Base-by-base conservation (phyloP, 2,888 invertebrate genomes). In the Branchellion lobata region DNA sequence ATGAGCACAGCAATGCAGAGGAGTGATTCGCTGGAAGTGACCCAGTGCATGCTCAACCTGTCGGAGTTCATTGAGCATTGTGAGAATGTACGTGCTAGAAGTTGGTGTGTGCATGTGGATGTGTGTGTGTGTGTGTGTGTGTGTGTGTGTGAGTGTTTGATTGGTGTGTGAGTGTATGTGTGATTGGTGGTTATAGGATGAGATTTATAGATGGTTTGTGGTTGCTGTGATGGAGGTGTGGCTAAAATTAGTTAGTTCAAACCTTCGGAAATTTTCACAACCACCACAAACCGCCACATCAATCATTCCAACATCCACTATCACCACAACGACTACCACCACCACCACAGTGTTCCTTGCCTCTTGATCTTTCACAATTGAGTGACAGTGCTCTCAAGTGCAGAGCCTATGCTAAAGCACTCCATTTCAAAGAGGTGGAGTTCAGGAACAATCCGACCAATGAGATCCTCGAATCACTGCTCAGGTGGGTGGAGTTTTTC, bases 61-160 rank as follows among this genome's bases (percentile, higher is more conserved):
- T 97, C 97, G 0, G 99, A 99, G 88, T 99, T 99, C 85, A 97
- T 99, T 96, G 99, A 99, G 85, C 99, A 99, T 86, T 98, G 97
- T 85, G 98, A 99, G 80, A 86, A 87, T 84, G 87, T 87, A 36
- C 1, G 76, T 57, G 24, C 14, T 27, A 18, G 40, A 5, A 8
- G 40, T 40, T 5, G 40, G 8, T 40, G 40, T 40, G 40, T 5
- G 5, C 14, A 14, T 5, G 40, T 40, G 5, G 40, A 14, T 5
- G 40, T 40, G 3, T 11, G n/a, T n/a, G 3, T 65, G 65, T 65
- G 65, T 5, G 8, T 65, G 65, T 65, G 65, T 5, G 8, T 65
- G n/a, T 65, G 65, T 65, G 65, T 3, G 65, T 65, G 65, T 65
- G 8, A 8, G 3, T 65, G 65, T 65, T 5, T 5, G 8, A 11